Percentiles rank a stretch among this genome's conserved stretches.
phyloP scores from a whole-genome alignment of 2,888 invertebrate genomes.

The Trichopria drosophilae region DNA sequence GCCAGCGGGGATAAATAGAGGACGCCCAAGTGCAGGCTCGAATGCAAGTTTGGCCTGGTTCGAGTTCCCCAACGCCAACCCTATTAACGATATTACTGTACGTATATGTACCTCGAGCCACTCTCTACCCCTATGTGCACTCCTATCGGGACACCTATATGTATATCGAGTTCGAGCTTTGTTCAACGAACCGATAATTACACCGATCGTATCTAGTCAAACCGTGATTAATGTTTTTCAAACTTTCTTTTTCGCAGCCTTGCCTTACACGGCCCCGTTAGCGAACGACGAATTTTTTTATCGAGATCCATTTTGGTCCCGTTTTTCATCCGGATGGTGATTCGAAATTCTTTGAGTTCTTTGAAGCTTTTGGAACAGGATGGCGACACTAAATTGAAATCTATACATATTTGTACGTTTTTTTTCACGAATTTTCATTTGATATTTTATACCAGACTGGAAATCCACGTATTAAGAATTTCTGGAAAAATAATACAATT shows the following conservation, averaged over 20 bases:
- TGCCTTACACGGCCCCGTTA: too few species aligned
- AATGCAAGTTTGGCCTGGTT: slow-evolving; percentile 23
- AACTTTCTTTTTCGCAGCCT: not conserved
- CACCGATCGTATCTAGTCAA: slow-evolving; percentile 1
- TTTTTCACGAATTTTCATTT: too few species aligned
- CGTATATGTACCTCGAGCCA: not conserved
- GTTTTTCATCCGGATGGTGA: too few species aligned
- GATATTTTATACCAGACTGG: too few species aligned
- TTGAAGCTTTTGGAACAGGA: too few species aligned
- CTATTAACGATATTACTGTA: slow-evolving; percentile 34
- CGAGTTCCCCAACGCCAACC: slow-evolving; percentile 32
- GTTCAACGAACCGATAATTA: slow-evolving; percentile 19
- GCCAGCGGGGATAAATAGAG: slow-evolving; percentile 34
- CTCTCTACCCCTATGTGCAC: not conserved
- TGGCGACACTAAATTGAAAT: too few species aligned
- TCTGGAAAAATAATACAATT: too few species aligned
- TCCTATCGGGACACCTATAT: not conserved
- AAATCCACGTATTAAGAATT: too few species aligned
- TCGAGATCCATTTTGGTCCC: too few species aligned
- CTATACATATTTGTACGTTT: too few species aligned
- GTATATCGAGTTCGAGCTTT: slow-evolving; percentile 1
- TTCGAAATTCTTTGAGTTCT: too few species aligned
- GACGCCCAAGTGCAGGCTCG: slow-evolving; percentile 27
- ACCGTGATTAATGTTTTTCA: slow-evolving; percentile 9
- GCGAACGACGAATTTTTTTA: too few species aligned